Evolutionary conservation across 2,113 vertebrate species (phyloP).

Genomic region (Caranx melampygus): DNA sequence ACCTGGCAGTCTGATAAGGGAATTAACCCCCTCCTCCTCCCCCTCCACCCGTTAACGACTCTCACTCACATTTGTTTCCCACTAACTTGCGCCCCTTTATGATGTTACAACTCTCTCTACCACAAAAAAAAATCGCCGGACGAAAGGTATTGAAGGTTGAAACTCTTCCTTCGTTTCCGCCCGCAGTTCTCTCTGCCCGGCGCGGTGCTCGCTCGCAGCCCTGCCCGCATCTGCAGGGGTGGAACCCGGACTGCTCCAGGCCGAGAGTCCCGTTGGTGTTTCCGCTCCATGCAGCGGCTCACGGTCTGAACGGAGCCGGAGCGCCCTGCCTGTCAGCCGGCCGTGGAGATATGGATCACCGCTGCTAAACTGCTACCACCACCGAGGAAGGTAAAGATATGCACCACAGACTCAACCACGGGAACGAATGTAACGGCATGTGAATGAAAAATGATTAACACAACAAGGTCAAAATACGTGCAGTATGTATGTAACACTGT

Average conservation of each 20-base stretch:
- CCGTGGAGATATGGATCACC: constrained; percentile 15
- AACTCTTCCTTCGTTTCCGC: constrained; percentile 12
- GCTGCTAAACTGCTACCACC: constrained; percentile 15
- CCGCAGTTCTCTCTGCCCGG: not conserved
- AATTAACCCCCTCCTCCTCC: not conserved
- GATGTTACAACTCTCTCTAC: constrained; percentile 29
- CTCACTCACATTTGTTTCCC: too few relatives aligned
- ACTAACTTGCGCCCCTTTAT: constrained; percentile 11
- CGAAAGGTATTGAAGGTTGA: constrained; percentile 20
- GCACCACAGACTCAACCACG: too few relatives aligned
- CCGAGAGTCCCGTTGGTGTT: constrained; percentile 34
- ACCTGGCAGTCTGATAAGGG: constrained; percentile 17
- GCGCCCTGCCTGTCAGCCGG: not conserved
- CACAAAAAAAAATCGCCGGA: constrained; percentile 24
- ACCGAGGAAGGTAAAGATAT: constrained; percentile 34
- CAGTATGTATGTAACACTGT: not conserved
- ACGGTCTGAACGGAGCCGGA: not conserved
- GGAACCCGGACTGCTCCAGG: constrained; percentile 53
- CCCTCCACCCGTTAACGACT: not conserved
- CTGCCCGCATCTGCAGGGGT: constrained; percentile 57
- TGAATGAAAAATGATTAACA: not conserved
- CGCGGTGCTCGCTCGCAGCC: constrained; percentile 5
- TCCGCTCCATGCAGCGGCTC: constrained; percentile 13
- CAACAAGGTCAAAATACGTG: constrained; percentile 19
- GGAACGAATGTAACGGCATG: not conserved